Evolutionary conservation across 2,113 vertebrate species (phyloP), one percentile per base, ranked within the genome.

Genomic region (Neomonachus schauinslandi): DNA sequence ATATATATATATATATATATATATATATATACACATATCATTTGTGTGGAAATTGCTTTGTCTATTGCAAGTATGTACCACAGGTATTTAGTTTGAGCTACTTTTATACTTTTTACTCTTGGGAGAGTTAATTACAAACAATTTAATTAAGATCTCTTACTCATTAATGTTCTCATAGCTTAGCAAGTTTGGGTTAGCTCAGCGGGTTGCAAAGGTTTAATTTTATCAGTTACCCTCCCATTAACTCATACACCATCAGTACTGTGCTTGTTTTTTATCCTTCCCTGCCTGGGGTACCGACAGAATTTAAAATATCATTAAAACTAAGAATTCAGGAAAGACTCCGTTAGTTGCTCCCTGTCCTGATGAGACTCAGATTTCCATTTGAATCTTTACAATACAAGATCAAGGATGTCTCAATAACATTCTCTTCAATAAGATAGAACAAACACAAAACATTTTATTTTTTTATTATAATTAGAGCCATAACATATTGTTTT

Each of bases 141-240:
- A 98, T 98, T 98, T 98, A 98, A 98, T 98, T 99, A 98, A 98
- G 98, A 98, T 98, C 95, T 98, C 98, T 97, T 98, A 94, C 98
- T 98, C 98, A 98, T 97, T 98, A 97, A 98, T 98, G 98, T 98
- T 98, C 96, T 95, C 96, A 95, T 61, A 97, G 98, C 98, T 98
- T 98, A 93, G 98, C 89, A 97, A 98, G 97, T 98, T 98, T 97
- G 97, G 98, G 98, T 98, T 98, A 4, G 74, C 98, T 96, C 98
- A 98, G 98, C 98, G 97, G 98, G 98, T 98, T 95, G 96, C 97
- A 76, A 81, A 98, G 98, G 98, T 98, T 98, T 98, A 97, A 98
- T 98, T 98, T 98, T 95, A 96, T 97, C 98, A 51, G 92, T 98
- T 98, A 97, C 96, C 97, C 81, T 96, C 95, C 96, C 97, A 93